Evolutionary conservation across 1,140 invertebrate species (phyloP), one percentile per base, ranked within the genome.

Genomic region (Orius insidiosus): DNA sequence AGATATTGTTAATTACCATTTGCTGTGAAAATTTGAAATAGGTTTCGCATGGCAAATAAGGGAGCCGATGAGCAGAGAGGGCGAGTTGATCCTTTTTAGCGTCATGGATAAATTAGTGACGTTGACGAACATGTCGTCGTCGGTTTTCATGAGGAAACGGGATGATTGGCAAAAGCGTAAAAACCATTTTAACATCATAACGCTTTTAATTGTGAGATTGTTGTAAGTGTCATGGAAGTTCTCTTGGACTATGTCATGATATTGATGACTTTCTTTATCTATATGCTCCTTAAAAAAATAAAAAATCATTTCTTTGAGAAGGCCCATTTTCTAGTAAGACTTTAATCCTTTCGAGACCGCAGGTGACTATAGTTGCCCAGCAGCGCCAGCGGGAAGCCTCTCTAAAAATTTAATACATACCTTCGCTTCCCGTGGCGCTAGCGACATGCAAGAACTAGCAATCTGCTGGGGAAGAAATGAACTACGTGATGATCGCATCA

Each of bases 191-290:
- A 92, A 61, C 62, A 87, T 70, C 72, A 86, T 78, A 9, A 86
- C 72, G 11, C 80, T 83, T 60, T 95, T 95, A 5, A 93, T 60
- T 0, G 88, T 94, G 40, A 95, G 66, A 70, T 96, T 95, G 59
- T 87, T 84, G 61, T 95, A 95, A 1, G 80, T 77, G 61, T 96
- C 90, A 8, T 80, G 57, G 58, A 92, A 94, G 44, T 75, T 74
- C 60, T 89, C 86, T 64, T 92, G 82, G 32, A 96, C 78, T n/a
- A 96, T 76, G 61, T 96, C 89, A 18, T 76, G 72, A 54, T 76
- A 76, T 16, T 63, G 62, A 15, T 66, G 64, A 55, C 76, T 69
- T 59, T 87, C 83, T 14, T 65, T 61, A 13, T 63, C 62, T 2
- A 86, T 55, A 42, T 61, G 64, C 50, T 58, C 63, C 64, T 77